Conservation (phyloP, 2,797 vertebrate genomes). For the Enteromius paludinosus region DNA sequence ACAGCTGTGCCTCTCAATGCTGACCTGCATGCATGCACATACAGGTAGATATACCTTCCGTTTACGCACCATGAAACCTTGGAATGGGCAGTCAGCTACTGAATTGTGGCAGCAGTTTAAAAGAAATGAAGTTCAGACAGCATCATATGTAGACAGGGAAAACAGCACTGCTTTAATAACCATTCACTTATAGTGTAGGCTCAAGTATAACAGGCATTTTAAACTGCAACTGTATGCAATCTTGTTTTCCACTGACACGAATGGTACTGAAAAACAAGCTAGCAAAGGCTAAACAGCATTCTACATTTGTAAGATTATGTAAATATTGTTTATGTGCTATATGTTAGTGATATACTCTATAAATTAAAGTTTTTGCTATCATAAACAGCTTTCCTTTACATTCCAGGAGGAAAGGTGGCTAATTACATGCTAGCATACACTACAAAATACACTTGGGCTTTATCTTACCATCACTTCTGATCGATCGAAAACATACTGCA, state of each 20-base stretch:
- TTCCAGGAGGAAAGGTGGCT: not conserved
- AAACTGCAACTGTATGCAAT: not conserved
- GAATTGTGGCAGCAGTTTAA: not conserved
- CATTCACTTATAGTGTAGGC: no score
- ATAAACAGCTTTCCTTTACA: not conserved
- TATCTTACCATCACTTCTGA: not conserved
- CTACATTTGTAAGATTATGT: not conserved
- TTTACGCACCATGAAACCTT: conserved; percentile 3
- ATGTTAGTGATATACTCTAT: not conserved
- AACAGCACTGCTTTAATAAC: not conserved
- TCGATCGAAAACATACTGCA: not conserved
- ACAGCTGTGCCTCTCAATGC: conserved; percentile 70
- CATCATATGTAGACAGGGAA: not conserved
- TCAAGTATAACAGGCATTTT: not conserved
- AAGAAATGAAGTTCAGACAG: not conserved
- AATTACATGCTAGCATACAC: not conserved
- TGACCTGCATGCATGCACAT: conserved; percentile 35
- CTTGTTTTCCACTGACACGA: not conserved
- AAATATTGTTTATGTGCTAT: not conserved
- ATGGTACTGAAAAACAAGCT: not conserved
- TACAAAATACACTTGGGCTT: not conserved
- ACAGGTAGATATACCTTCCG: not conserved
- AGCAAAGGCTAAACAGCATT: not conserved
- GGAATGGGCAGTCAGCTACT: not conserved
- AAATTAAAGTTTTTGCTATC: no score